Conservation (phyloP, 2,888 invertebrate genomes). For the Conus canariensis region DNA sequence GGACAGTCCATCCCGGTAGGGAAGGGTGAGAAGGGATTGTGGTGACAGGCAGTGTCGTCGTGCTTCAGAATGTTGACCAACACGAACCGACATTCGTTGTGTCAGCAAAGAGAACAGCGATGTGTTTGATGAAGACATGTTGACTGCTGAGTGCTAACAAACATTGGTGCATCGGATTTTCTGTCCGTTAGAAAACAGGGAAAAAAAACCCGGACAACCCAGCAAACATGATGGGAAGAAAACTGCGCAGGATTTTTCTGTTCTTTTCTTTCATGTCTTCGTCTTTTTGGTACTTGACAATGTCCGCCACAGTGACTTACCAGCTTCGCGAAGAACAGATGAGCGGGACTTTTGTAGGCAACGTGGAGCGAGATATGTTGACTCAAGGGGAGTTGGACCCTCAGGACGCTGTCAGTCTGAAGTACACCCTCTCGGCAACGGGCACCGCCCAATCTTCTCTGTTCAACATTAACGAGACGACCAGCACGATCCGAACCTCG, state of each 20-base stretch:
- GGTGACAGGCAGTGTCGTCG: neutral
- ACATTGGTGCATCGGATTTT: too few species aligned
- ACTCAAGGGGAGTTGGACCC: conserved; percentile 58
- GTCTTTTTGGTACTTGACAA: neutral
- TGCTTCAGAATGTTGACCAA: neutral
- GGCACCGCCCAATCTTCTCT: conserved; percentile 61
- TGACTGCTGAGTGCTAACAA: too few species aligned
- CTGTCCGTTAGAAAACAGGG: neutral
- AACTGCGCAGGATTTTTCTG: neutral
- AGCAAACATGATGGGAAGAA: neutral
- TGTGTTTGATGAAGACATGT: too few species aligned
- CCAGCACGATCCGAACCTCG: conserved; percentile 59
- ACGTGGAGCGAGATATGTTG: conserved; percentile 64
- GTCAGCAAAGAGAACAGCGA: too few species aligned
- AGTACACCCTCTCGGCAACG: conserved; percentile 61
- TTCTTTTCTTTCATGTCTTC: neutral
- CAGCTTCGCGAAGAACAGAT: conserved; percentile 50
- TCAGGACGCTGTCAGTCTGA: conserved; percentile 60
- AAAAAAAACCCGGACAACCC: neutral
- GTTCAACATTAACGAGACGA: conserved; percentile 59
- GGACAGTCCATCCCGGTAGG: too few species aligned
- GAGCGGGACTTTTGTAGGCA: conserved; percentile 57
- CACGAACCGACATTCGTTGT: too few species aligned
- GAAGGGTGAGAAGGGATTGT: neutral
- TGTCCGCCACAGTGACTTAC: conserved; percentile 42